Evolutionary conservation across 2,888 invertebrate genomes (phyloP), one percentile per base, ranked within the genome.

Genomic region (Latheticus oryzae): DNA sequence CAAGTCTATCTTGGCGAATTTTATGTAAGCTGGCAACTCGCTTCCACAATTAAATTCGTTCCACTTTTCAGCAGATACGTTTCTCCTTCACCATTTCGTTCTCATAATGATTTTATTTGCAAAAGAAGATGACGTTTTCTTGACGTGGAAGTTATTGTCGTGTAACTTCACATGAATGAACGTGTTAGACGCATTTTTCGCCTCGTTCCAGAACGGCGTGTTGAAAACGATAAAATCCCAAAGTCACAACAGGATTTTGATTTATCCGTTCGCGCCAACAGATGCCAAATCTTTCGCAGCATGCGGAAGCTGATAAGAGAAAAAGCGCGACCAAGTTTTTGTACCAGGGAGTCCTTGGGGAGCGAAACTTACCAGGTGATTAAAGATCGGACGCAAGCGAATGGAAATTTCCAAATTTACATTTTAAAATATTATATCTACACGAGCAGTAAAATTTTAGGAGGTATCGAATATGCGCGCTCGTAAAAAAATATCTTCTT

Each of bases 11-110:
- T 50, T 55, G 23, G 35, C 32, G 48, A 35, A 32, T 58, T 48
- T 57, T 57, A 57, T 48, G 54, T 33, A 45, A 59, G 47, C 60
- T 62, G 62, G 56, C 59, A 57, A 59, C 43, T 54, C 42, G 8
- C 15, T 15, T 11, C 40, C 45, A 57, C 62, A 62, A 62, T 62
- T 59, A 62, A 57, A 60, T 59, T 62, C 57, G 45, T 50, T 51
- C 47, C 26, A 62, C 47, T 53, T 57, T 58, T 47, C 50, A 53
- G 7, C 51, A 40, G 21, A 12, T 30, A 11, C 38, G 11, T 37
- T 48, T 24, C n/a, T n/a, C 26, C 48, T 15, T 9, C 13, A 48
- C 48, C n/a, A 48, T 48, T 48, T 48, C 24, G 24, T 48, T 16
- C 48, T 3, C n/a, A 21, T 21, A 51, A 38, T 51, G 28, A 51